These are phyloP conservation scores for Drosophila tropicalis DNA, from an alignment of 1,140 invertebrate species.

Conservation along the genomic window DNA sequence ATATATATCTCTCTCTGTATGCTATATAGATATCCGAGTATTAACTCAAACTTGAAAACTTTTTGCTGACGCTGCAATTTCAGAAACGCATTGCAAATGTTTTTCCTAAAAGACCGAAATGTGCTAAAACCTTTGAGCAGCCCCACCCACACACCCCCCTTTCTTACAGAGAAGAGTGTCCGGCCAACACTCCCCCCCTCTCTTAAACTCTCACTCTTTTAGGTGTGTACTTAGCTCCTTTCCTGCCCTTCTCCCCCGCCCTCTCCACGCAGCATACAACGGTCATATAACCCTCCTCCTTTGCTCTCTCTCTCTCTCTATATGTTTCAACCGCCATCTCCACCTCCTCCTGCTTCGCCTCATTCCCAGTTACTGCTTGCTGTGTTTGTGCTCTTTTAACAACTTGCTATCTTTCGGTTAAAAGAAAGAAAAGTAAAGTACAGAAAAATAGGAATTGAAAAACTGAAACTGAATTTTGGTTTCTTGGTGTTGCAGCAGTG, in stretches of 20 bases:
- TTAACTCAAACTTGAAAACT: conserved; percentile 30
- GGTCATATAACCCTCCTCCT: conserved; percentile 27
- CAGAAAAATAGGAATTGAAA: conserved; percentile 23
- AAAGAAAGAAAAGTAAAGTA: conserved; percentile 24
- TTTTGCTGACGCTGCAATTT: conserved; percentile 47
- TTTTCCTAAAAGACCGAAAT: conserved; percentile 14
- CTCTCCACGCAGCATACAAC: background rate
- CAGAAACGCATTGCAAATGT: conserved; percentile 8
- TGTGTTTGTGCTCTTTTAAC: conserved; percentile 67
- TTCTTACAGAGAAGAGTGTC: no score
- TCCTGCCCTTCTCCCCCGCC: background rate
- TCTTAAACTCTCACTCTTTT: background rate
- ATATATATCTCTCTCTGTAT: background rate
- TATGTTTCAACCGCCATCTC: background rate
- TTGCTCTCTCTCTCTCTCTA: background rate
- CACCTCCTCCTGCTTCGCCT: background rate
- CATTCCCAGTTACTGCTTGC: conserved; percentile 39
- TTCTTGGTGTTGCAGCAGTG: conserved; percentile 42
- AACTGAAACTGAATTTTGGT: conserved; percentile 48
- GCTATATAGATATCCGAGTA: background rate
- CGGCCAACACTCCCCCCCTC: background rate
- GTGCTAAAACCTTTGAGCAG: conserved; percentile 40
- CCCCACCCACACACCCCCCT: background rate
- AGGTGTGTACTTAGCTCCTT: background rate
- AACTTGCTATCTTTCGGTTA: conserved; percentile 60